phyloP scores from a whole-genome alignment of 2,888 invertebrate genomes.

The Ochropleura leucogaster region DNA sequence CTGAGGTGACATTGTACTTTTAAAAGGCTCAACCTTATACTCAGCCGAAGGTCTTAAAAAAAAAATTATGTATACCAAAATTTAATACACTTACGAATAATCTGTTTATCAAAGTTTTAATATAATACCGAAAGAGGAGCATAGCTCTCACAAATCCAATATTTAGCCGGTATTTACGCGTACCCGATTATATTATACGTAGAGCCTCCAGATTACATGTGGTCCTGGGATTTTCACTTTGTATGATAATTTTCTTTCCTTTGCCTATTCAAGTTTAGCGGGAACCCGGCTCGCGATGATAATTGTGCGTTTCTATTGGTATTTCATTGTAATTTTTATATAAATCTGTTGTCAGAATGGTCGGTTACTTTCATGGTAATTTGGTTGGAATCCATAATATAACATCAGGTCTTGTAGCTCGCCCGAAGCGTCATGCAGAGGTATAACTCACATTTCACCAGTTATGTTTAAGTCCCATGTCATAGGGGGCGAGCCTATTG shows the following conservation, averaged over 20 bases:
- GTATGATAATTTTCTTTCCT: slow-evolving; percentile 61
- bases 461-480: too few relatives aligned
- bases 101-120: background rate
- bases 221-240: slow-evolving; percentile 58
- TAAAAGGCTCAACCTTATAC: background rate
- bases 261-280: slow-evolving; percentile 42
- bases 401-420: too few relatives aligned
- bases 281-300: slow-evolving; percentile 27
- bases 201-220: slow-evolving; percentile 53
- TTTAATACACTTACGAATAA: slow-evolving; percentile 1
- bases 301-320: slow-evolving; percentile 36
- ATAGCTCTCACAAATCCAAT: slow-evolving; percentile 49
- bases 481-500: too few relatives aligned
- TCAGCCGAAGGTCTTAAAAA: background rate
- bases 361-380: background rate
- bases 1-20: background rate
- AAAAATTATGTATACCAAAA: background rate
- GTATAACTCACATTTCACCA: too few relatives aligned
- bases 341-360: slow-evolving; percentile 14
- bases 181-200: slow-evolving; percentile 32
- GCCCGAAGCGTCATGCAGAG: too few relatives aligned
- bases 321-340: slow-evolving; percentile 38
- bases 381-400: background rate
- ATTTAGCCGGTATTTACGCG: slow-evolving; percentile 48
- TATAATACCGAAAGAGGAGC: slow-evolving; percentile 31